Base-by-base conservation (phyloP, 2,113 vertebrate species). In the Oriolus oriolus region DNA sequence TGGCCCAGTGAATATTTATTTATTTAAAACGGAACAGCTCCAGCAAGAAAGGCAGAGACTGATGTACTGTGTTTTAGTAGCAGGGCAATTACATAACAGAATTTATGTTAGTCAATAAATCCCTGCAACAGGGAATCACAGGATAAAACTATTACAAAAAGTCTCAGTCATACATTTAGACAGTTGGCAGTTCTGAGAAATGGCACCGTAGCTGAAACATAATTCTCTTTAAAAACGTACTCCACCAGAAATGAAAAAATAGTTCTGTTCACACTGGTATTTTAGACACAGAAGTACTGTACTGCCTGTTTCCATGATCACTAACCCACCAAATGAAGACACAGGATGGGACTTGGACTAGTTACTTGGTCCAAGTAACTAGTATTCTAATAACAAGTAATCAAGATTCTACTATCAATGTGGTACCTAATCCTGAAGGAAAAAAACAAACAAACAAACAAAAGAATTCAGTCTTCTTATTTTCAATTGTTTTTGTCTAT, bases 81-180 rank as follows among this genome's bases (percentile, higher is more conserved):
- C 59, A 91, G 70, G 54, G 84, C 80, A 97, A 95, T 97, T 96
- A 94, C 84, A 80, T 82, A 97, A 93, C 42, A 94, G 77, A 96
- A 96, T 96, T 96, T 95, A 96, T 93, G 94, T 87, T 90, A 83
- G 87, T 87, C 93, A 95, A 93, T 96, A 94, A 95, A 94, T 95
- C 89, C 74, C 59, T 80, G 87, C 78, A 96, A 85, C 70, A 87
- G 91, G 84, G 85, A 94, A 94, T 91, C 88, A 73, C 53, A 61
- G 87, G 95, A 97, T 96, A 94, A 96, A 97, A 88, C 92, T 88
- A 77, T 91, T 93, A 91, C 50, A 85, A 94, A 95, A 94, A 90
- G 57, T 79, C 74, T 93, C 70, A 87, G 87, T 75, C 93, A 76
- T 89, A 94, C 35, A 65, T 96, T 96, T 85, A 94, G 78, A 56